Evolutionary conservation across 2,888 invertebrate genomes (phyloP), one percentile per base, ranked within the genome.

Genomic region (Agrochola litura): DNA sequence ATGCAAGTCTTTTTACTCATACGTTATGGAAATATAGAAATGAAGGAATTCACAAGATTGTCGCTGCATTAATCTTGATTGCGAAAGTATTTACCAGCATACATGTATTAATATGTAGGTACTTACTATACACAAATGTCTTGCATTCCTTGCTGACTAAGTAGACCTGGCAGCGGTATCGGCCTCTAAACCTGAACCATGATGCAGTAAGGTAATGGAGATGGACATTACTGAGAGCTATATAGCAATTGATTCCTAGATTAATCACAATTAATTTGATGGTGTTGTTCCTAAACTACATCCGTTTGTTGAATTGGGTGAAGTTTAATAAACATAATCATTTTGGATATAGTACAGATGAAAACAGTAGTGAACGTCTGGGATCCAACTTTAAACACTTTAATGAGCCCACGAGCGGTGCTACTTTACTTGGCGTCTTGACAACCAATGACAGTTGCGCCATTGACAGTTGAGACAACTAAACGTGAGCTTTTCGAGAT

Each of bases 401-500:
- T 74, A 74, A 85, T 74, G 69, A 74, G 52, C 41, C 41, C 85
- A 56, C 81, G 85, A 60, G 43, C 49, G 12, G 22, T 65, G 67
- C 60, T 61, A 63, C 52, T 63, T 49, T 25, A 64, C 58, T 49
- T 58, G 25, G 41, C 9, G 25, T 37, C 43, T 25, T 84, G 66
- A 58, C 58, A 67, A 46, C n/a, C 6, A 52, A 19, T 58, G 60
- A 66, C 70, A 67, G 61, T 81, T 83, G 56, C 61, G 25, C 22
- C 49, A 78, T 49, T 71, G 61, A 49, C 65, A 56, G 56, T 68
- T 83, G 52, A 52, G 46, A 65, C 72, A 56, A 3, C 10, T 41
- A 67, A 84, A 79, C 80, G 81, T 81, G 82, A 85, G 52, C 54
- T 37, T 58, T 30, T 41, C 60, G 19, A 81, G 61, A 75, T 66